phyloP scores from a whole-genome alignment of 2,113 vertebrate species.

The Hemicordylus capensis region DNA sequence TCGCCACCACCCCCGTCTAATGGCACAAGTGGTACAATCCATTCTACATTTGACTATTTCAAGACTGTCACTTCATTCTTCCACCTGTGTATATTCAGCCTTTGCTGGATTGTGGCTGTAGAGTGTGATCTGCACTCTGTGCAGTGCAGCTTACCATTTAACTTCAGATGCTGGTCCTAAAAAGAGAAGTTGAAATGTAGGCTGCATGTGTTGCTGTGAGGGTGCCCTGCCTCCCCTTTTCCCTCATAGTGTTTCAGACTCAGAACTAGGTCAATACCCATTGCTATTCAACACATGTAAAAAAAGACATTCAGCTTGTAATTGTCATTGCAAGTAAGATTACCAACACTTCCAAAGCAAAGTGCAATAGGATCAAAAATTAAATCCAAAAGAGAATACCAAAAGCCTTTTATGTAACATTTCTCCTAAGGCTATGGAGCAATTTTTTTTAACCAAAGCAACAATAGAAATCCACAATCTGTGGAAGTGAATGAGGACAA shows the following conservation, averaged over 20 bases:
- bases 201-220: not conserved
- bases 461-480: not conserved
- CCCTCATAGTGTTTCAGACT: not conserved
- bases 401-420: not conserved
- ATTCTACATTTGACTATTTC: not conserved
- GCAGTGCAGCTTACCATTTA: not conserved
- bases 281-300: slow-evolving; percentile 23
- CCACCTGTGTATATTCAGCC: not conserved
- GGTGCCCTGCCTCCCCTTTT: not conserved
- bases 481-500: not conserved
- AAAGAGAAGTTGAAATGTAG: not conserved
- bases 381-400: slow-evolving; percentile 6
- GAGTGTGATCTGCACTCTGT: not conserved
- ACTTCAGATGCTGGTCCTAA: not conserved
- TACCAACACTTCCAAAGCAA: slow-evolving; percentile 5
- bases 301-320: not conserved
- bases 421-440: slow-evolving; percentile 1
- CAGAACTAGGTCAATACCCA: slow-evolving; percentile 15
- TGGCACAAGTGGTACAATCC: not conserved
- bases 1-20: not conserved
- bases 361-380: slow-evolving; percentile 8
- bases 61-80: not conserved
- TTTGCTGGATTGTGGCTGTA: not conserved
- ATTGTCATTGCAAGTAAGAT: not conserved
- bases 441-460: not conserved